Conservation (phyloP, 37 sponge, comb jelly and placozoan species). For the Geodia barretti region DNA sequence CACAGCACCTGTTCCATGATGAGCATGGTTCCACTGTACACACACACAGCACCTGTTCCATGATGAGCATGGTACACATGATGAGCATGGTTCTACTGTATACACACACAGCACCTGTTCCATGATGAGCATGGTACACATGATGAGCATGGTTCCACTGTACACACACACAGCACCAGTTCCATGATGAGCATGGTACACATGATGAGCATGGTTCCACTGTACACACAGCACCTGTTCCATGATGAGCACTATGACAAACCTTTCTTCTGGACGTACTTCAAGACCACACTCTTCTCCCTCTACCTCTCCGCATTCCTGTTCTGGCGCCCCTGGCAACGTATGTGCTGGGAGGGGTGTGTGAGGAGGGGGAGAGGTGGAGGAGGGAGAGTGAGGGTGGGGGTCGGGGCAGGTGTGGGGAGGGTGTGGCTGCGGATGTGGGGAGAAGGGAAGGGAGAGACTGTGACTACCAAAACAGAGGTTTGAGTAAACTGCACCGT, state of each 20-base stretch:
- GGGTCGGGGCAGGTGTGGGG: too few species aligned
- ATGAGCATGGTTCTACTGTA: not conserved
- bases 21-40: too few species aligned
- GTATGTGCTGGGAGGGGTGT: constrained; percentile 28
- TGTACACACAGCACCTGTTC: constrained; percentile 58
- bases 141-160: not conserved
- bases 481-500: too few species aligned
- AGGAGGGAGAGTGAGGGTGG: not conserved
- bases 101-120: not conserved
- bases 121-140: not conserved
- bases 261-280: constrained; percentile 88
- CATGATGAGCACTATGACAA: constrained; percentile 65
- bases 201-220: not conserved
- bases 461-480: too few species aligned
- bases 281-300: constrained; percentile 86
- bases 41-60: not conserved
- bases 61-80: too few species aligned
- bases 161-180: not conserved
- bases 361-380: not conserved
- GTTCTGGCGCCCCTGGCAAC: constrained; percentile 90
- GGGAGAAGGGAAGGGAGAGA: too few species aligned
- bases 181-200: not conserved
- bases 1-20: too few species aligned
- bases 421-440: too few species aligned
- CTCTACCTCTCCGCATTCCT: constrained; percentile 79